These are phyloP conservation scores for Tylochromis polylepis DNA, from an alignment of 2,113 vertebrate genomes.

Conservation along the genomic window DNA sequence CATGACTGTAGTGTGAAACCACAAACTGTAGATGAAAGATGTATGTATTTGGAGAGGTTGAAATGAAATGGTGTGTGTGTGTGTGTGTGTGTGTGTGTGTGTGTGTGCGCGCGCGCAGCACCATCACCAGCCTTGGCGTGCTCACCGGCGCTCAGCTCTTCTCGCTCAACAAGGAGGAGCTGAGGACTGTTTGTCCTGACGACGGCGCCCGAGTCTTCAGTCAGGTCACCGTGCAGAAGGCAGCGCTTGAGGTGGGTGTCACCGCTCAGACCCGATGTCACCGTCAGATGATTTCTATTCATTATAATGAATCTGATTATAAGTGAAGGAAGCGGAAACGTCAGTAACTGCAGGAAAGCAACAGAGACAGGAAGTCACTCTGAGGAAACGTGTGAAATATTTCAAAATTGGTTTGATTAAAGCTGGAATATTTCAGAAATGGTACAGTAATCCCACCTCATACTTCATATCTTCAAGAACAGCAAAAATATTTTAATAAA, in stretches of 20 bases:
- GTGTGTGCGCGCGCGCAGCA: conserved; percentile 62
- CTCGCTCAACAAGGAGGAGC: conserved; percentile 95
- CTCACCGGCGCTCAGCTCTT: conserved; percentile 94
- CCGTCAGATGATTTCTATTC: neutral
- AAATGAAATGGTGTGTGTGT: neutral
- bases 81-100: no score
- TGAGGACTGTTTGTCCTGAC: conserved; percentile 90
- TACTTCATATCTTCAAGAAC: neutral
- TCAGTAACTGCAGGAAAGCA: neutral
- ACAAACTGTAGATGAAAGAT: neutral
- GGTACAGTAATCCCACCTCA: neutral
- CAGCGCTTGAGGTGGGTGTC: conserved; percentile 84
- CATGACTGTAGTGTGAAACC: neutral
- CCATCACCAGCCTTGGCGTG: conserved; percentile 89
- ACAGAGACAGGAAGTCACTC: neutral
- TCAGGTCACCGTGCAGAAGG: conserved; percentile 93
- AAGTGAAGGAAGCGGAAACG: neutral
- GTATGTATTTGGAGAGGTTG: neutral
- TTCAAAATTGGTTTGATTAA: neutral
- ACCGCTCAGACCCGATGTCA: neutral
- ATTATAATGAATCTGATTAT: neutral
- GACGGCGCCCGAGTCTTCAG: conserved; percentile 88
- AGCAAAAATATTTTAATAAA: neutral
- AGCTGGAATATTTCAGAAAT: neutral
- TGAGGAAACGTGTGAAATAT: neutral